Conservation (phyloP, 2,888 invertebrate genomes). For the Vannuccia rotundouncinata region DNA sequence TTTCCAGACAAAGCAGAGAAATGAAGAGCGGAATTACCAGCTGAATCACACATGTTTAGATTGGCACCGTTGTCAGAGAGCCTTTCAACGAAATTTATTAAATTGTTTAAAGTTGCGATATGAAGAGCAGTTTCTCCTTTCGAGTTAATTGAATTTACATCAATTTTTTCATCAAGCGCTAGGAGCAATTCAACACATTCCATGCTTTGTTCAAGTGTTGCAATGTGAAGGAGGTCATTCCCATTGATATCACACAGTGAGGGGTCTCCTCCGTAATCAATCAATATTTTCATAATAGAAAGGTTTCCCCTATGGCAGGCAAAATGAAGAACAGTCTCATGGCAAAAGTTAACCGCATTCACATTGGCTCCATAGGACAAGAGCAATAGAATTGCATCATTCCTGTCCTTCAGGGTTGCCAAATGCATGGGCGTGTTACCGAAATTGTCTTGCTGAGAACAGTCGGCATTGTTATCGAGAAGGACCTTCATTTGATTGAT, state of each 20-base stretch:
- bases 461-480: neutral
- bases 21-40: neutral
- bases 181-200: neutral
- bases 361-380: neutral
- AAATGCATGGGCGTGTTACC: neutral
- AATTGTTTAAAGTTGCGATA: neutral
- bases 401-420: neutral
- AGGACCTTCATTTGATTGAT: neutral
- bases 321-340: neutral
- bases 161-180: neutral
- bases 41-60: neutral
- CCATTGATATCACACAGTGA: neutral
- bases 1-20: neutral
- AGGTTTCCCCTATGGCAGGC: neutral
- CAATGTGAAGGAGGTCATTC: neutral
- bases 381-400: neutral
- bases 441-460: neutral
- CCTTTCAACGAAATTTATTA: neutral
- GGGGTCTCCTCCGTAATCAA: neutral
- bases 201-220: neutral
- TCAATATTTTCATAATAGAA: neutral
- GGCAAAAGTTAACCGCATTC: neutral
- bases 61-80: neutral
- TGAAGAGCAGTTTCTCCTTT: neutral
- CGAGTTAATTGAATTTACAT: neutral